These are phyloP conservation scores for Aegypius monachus DNA, from an alignment of 2,113 vertebrate species.

Conservation along the genomic window DNA sequence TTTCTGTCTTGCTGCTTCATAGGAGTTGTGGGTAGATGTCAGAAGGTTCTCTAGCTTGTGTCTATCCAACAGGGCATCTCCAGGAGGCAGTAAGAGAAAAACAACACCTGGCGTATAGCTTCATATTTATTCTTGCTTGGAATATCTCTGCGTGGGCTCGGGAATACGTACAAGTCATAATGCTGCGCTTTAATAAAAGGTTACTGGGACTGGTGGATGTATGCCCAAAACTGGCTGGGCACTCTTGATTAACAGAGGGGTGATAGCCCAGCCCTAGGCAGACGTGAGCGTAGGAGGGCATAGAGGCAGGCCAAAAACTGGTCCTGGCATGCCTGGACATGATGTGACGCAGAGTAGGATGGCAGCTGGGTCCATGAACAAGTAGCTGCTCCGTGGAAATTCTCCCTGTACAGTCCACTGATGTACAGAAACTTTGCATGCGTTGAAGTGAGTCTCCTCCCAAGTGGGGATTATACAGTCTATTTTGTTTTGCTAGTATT, in stretches of 20 bases:
- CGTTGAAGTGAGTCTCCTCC: rapidly evolving
- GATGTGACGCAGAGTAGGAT: not conserved
- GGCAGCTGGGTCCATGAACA: not conserved
- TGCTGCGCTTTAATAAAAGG: rapidly evolving
- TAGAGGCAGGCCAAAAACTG: not conserved
- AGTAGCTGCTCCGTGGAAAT: not conserved
- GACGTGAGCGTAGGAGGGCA: rapidly evolving
- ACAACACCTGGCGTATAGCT: not conserved
- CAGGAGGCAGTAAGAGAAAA: not conserved
- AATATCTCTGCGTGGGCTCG: not conserved
- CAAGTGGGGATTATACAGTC: not conserved
- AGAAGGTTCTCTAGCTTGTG: not conserved
- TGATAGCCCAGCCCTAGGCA: not conserved
- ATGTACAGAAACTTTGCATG: not conserved
- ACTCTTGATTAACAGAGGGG: not conserved
- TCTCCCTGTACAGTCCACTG: not conserved
- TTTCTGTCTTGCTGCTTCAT: not conserved
- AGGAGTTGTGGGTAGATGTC: not conserved
- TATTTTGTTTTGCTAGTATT: not conserved
- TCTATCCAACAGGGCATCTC: not conserved
- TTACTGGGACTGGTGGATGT: not conserved
- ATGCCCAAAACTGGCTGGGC: not conserved
- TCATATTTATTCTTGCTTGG: not conserved
- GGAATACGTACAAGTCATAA: rapidly evolving
- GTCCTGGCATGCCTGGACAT: not conserved